phyloP scores from a whole-genome alignment of 2,888 invertebrate genomes.

The Lepidochitona cinerea region DNA sequence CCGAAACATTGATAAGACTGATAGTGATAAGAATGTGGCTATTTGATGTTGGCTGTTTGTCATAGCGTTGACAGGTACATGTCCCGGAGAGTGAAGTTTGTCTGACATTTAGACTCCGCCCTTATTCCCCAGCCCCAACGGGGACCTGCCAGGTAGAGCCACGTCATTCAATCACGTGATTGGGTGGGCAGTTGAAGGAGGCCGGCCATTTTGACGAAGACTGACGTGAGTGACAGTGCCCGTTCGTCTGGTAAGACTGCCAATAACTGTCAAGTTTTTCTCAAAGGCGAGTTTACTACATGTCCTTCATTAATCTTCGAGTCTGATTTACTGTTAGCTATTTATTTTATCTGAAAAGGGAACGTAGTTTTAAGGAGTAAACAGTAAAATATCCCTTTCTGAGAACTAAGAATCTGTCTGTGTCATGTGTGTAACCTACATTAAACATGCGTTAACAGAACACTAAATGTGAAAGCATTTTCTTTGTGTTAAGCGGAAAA shows the following conservation, averaged over 20 bases:
- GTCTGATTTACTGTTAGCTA: neutral
- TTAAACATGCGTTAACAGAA: no score
- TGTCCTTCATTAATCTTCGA: neutral
- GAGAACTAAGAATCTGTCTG: no score
- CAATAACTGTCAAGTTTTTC: constrained; percentile 3
- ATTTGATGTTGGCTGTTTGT: neutral
- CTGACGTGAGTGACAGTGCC: constrained; percentile 5
- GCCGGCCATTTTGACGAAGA: constrained; percentile 8
- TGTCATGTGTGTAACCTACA: no score
- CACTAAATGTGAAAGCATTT: no score
- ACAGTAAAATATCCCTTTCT: no score
- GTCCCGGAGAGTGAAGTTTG: neutral
- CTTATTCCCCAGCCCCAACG: neutral
- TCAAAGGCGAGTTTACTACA: neutral
- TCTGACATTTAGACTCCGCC: neutral
- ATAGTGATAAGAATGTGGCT: neutral
- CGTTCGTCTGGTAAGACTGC: neutral
- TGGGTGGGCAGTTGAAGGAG: constrained; percentile 1
- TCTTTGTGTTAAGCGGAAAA: no score
- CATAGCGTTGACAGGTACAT: neutral
- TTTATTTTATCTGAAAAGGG: neutral
- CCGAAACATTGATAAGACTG: no score
- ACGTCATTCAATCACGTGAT: constrained; percentile 4
- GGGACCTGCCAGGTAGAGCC: neutral
- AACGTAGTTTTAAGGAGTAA: no score